Conservation (phyloP, 2,113 vertebrate genomes). For the Actenoides hombroni region DNA sequence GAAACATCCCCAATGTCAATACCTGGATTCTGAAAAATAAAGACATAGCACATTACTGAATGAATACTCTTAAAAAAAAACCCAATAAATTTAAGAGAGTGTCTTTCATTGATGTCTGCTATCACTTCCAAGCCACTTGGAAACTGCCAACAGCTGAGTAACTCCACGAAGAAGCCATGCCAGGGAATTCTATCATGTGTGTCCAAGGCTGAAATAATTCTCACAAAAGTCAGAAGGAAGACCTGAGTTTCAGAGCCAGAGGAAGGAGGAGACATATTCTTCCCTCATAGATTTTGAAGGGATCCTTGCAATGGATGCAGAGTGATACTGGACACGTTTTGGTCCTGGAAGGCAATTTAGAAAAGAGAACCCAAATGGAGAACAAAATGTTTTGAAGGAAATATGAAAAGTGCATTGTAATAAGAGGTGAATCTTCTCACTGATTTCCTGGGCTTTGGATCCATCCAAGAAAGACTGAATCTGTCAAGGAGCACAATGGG, state of each 20-base stretch:
- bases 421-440: not conserved
- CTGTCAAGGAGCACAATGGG: fast-evolving
- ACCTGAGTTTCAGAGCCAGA: not conserved
- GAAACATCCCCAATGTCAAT: constrained; percentile 96
- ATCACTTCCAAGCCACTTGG: not conserved
- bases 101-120: not conserved
- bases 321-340: not conserved
- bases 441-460: not conserved
- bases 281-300: not conserved
- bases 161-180: not conserved
- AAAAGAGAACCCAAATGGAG: not conserved
- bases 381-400: not conserved
- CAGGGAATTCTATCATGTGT: not conserved
- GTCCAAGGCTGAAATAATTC: not conserved
- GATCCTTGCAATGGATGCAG: not conserved
- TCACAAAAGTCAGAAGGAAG: not conserved
- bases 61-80: not conserved
- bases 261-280: fast-evolving
- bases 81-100: not conserved
- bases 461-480: not conserved
- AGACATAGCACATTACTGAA: not conserved
- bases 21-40: constrained; percentile 87
- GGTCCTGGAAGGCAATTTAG: not conserved
- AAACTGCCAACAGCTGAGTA: not conserved
- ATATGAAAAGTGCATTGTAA: not conserved